A percentile compares a stretch with the other conserved stretches of the same genome.
phyloP scores from a whole-genome alignment of 2,888 invertebrate genomes.

The Didymodactylos carnosus region DNA sequence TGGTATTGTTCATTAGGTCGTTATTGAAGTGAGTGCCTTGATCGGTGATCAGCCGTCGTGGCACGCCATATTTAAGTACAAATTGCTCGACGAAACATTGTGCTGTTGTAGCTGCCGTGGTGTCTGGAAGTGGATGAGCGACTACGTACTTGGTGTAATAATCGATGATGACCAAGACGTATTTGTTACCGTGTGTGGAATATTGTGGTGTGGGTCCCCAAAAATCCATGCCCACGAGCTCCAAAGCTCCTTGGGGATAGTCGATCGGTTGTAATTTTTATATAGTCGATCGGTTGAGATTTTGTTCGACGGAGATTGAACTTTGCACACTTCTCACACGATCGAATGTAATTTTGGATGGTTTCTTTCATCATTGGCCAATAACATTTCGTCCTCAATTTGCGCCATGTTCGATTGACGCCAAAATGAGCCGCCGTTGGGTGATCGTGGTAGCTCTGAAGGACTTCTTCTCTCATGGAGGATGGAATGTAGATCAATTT shows the following conservation, averaged over 20 bases:
- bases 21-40: neutral
- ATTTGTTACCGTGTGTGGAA: neutral
- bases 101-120: neutral
- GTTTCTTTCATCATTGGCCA: neutral
- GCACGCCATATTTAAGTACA: neutral
- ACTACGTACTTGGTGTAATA: neutral
- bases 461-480: neutral
- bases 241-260: neutral
- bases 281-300: too few relatives aligned
- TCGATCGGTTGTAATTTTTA: neutral
- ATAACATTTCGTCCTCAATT: neutral
- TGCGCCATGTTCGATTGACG: neutral
- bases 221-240: neutral
- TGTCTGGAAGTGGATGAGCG: neutral
- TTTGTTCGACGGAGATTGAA: neutral
- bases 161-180: neutral
- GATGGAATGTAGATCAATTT: neutral
- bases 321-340: neutral
- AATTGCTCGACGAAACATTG: neutral
- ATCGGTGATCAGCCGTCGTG: neutral
- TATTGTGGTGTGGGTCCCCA: neutral
- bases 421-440: neutral
- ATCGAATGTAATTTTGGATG: neutral
- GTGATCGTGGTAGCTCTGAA: neutral
- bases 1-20: neutral